Conservation (phyloP, 2,113 vertebrate genomes). For the Arvicanthis niloticus region DNA sequence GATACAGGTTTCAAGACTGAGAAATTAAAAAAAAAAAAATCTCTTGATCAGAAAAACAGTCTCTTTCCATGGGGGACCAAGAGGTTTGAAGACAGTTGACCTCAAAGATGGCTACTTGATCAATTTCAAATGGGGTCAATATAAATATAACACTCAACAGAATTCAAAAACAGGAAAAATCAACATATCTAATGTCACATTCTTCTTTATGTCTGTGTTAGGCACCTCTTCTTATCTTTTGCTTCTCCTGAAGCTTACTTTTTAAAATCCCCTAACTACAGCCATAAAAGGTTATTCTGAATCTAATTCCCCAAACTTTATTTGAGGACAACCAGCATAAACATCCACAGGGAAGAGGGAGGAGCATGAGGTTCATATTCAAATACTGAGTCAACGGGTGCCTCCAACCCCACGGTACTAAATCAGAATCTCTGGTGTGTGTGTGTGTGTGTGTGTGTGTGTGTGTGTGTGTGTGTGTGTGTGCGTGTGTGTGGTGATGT, state of each 20-base stretch:
- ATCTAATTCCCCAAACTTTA: not conserved
- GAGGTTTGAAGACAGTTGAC: not conserved
- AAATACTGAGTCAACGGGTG: not conserved
- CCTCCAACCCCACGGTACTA: not conserved
- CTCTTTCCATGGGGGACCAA: not conserved
- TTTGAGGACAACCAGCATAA: not conserved
- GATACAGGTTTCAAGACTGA: not conserved
- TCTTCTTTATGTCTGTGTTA: not conserved
- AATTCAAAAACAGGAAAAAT: not conserved
- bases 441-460: no score
- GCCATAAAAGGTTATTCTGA: not conserved
- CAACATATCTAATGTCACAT: fast-evolving
- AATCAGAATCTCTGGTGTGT: not conserved
- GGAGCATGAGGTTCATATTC: fast-evolving
- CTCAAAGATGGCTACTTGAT: not conserved
- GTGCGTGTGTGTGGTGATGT: no score
- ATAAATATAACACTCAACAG: not conserved
- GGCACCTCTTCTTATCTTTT: not conserved
- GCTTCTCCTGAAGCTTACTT: not conserved
- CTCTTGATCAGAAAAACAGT: constrained; percentile 40
- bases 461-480: no score
- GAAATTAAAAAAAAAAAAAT: constrained; percentile 61
- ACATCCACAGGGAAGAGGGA: not conserved
- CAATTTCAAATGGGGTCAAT: not conserved
- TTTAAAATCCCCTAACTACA: not conserved